phyloP scores from a whole-genome alignment of 1,140 invertebrate genomes.

The Stenopsyche tienmushanensis region DNA sequence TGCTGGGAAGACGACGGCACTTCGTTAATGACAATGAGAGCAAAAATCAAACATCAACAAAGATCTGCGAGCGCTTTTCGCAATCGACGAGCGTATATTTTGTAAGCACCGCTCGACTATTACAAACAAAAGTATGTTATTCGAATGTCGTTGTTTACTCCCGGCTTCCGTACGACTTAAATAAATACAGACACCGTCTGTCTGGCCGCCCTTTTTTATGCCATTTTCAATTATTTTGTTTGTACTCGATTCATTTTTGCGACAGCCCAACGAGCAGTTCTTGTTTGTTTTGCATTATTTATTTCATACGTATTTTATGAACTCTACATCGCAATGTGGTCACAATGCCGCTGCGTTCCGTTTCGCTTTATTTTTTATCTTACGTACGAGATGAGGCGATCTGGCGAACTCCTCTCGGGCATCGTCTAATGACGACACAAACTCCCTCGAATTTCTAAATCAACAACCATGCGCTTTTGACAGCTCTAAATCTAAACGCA shows the following conservation, averaged over 20 bases:
- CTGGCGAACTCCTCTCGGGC: neutral
- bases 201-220: neutral
- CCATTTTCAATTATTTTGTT: slow-evolving; percentile 22
- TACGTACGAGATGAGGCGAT: too few species aligned
- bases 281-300: slow-evolving; percentile 10
- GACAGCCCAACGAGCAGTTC: neutral
- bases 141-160: too few species aligned
- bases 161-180: slow-evolving; percentile 14
- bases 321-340: neutral
- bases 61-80: neutral
- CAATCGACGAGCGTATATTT: neutral
- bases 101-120: neutral
- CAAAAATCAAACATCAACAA: too few species aligned
- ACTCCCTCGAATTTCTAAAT: too few species aligned
- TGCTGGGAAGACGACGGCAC: slow-evolving; percentile 8
- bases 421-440: neutral
- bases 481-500: too few species aligned
- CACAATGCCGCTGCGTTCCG: neutral
- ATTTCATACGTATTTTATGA: neutral
- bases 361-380: neutral
- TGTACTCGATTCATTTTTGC: slow-evolving; percentile 19
- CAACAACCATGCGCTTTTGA: too few species aligned
- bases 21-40: too few species aligned
- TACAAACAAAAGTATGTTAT: too few species aligned
- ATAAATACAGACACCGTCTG: slow-evolving; percentile 17